phyloP scores from a whole-genome alignment of 2,113 vertebrate genomes.

The Proterorhinus semilunaris region DNA sequence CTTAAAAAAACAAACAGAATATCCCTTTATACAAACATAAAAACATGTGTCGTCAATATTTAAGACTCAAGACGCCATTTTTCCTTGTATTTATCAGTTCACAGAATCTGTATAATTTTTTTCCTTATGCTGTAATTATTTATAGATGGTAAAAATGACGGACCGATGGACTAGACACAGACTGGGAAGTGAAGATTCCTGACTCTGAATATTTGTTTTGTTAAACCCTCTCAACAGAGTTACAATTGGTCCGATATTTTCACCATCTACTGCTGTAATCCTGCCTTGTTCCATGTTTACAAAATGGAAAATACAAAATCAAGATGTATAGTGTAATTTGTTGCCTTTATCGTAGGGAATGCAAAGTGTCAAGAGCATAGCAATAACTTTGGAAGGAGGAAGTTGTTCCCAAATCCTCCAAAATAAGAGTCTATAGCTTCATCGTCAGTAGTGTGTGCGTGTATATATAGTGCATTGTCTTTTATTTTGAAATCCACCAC shows the following conservation, averaged over 20 bases:
- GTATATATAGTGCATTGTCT: background rate
- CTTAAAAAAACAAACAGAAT: background rate
- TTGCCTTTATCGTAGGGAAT: slow-evolving; percentile 12
- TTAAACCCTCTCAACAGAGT: background rate
- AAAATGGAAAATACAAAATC: background rate
- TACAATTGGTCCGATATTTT: background rate
- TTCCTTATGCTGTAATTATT: slow-evolving; percentile 7
- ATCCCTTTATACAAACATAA: slow-evolving; percentile 27
- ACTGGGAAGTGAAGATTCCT: background rate
- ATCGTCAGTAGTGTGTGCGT: background rate
- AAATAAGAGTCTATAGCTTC: background rate
- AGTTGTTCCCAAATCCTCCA: background rate
- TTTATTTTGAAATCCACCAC: slow-evolving; percentile 1
- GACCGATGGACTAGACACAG: background rate
- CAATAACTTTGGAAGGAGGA: slow-evolving; percentile 31
- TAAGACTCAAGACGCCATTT: background rate
- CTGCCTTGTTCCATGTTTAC: slow-evolving; percentile 54
- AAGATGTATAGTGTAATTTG: background rate
- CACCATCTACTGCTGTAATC: slow-evolving; percentile 20
- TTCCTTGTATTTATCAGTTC: slow-evolving; percentile 30
- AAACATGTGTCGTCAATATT: background rate
- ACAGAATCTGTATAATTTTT: slow-evolving; percentile 12
- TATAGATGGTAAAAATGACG: background rate
- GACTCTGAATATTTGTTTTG: background rate
- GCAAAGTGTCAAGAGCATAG: slow-evolving; percentile 36